A percentile compares a stretch with the other conserved stretches of the same genome.
phyloP scores from a whole-genome alignment of 2,888 invertebrate species.

The Saturnia pavonia region DNA sequence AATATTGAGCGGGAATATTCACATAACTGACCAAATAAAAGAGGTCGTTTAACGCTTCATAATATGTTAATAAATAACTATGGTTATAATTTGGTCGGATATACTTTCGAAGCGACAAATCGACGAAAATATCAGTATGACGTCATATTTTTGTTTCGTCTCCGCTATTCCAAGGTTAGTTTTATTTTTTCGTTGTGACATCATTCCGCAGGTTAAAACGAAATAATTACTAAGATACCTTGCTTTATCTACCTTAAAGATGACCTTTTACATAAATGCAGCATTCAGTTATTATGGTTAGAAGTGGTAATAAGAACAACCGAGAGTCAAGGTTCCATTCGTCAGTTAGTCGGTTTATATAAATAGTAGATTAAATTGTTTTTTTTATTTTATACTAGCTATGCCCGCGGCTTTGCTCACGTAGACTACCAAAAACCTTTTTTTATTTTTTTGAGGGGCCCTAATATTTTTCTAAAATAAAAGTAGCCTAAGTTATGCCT shows the following conservation, averaged over 20 bases:
- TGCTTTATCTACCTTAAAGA: neutral
- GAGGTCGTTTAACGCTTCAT: neutral
- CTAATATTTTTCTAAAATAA: too few species aligned
- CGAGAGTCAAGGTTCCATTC: neutral
- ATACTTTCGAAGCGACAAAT: slow-evolving; percentile 43
- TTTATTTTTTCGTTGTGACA: slow-evolving; percentile 26
- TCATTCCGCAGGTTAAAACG: slow-evolving; percentile 12
- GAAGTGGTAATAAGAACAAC: neutral
- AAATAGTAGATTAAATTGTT: neutral
- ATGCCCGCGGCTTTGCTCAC: too few species aligned
- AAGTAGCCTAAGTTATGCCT: too few species aligned
- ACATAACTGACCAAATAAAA: slow-evolving; percentile 30
- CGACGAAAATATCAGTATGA: slow-evolving; percentile 63
- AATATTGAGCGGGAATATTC: slow-evolving; percentile 49
- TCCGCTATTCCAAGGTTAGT: slow-evolving; percentile 52
- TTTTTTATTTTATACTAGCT: too few species aligned
- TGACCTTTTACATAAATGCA: neutral
- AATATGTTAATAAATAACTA: neutral
- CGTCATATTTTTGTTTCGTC: slow-evolving; percentile 48
- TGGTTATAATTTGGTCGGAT: slow-evolving; percentile 36
- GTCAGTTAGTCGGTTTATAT: neutral
- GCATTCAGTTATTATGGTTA: neutral
- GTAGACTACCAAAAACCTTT: too few species aligned
- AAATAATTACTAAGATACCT: slow-evolving; percentile 3
- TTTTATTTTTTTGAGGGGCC: too few species aligned